A percentile compares a stretch with the other conserved stretches of the same genome.
Conservation (phyloP, 2,888 invertebrate genomes). For the Neocrepidodera transversa region DNA sequence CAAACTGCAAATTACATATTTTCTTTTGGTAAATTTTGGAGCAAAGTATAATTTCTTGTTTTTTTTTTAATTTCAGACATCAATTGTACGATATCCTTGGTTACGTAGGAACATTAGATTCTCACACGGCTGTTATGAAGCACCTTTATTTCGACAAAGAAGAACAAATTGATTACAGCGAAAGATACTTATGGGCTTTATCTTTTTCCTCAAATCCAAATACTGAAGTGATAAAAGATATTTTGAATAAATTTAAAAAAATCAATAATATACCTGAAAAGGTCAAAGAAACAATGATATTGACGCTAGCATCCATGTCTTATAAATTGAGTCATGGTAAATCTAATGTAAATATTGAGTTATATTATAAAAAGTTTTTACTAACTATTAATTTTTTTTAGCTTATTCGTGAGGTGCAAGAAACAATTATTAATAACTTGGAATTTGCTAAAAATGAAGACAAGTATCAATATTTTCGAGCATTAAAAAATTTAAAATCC, state of each 20-base stretch:
- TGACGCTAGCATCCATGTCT: constrained; percentile 71
- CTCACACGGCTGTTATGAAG: constrained; percentile 74
- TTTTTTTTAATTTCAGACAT: constrained; percentile 57
- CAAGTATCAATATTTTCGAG: constrained; percentile 68
- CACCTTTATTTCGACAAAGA: constrained; percentile 67
- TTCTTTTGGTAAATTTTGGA: too few species aligned
- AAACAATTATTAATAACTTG: constrained; percentile 54
- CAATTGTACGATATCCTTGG: constrained; percentile 76
- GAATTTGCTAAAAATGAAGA: constrained; percentile 63
- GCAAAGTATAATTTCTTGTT: too few species aligned
- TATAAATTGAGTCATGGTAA: constrained; percentile 33
- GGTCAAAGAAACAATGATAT: constrained; percentile 71
- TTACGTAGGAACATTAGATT: constrained; percentile 71
- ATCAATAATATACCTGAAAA: constrained; percentile 64
- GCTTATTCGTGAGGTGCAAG: constrained; percentile 57
- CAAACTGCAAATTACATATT: too few species aligned
- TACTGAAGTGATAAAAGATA: constrained; percentile 63
- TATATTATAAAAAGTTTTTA: too few species aligned
- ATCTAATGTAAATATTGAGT: constrained; percentile 5
- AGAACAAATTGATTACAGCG: constrained; percentile 61
- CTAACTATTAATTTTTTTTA: constrained; percentile 42
- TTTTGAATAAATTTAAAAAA: constrained; percentile 61
- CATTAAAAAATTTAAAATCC: constrained; percentile 73
- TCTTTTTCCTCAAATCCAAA: constrained; percentile 73
- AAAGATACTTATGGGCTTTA: constrained; percentile 77